Evolutionary conservation across 2,888 invertebrate genomes (phyloP).

Genomic region (Gari tellinella): DNA sequence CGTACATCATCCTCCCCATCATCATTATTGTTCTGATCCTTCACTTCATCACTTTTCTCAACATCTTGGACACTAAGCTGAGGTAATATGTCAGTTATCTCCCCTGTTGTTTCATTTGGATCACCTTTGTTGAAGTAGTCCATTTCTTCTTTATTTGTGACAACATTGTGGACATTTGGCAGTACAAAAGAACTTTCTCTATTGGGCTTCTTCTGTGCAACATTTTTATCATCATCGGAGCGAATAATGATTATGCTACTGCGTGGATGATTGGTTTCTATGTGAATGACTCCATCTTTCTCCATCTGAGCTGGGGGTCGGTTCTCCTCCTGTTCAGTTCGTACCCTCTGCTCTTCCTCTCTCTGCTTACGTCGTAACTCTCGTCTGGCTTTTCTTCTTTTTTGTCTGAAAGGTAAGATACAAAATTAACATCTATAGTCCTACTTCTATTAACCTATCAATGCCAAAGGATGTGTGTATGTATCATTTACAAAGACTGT

Average conservation of each 20-base stretch:
- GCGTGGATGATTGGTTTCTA: constrained; percentile 60
- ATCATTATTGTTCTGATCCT: constrained; percentile 2
- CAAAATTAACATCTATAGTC: too few species aligned
- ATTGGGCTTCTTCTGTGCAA: constrained; percentile 40
- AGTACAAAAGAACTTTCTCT: constrained; percentile 46
- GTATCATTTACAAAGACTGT: too few species aligned
- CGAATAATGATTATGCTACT: constrained; percentile 68
- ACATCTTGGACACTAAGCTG: constrained; percentile 4
- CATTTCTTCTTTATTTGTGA: constrained; percentile 25
- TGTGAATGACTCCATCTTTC: constrained; percentile 53
- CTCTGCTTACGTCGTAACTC: constrained; percentile 40
- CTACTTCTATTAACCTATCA: too few species aligned
- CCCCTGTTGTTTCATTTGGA: too few species aligned
- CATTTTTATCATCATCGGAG: constrained; percentile 61
- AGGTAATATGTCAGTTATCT: too few species aligned
- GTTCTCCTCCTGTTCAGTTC: constrained; percentile 36
- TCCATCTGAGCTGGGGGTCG: constrained; percentile 32
- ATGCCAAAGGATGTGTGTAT: too few species aligned
- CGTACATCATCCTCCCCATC: neutral
- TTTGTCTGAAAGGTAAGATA: constrained; percentile 19
- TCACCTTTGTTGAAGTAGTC: constrained; percentile 22
- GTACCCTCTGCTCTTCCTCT: constrained; percentile 38
- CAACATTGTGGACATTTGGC: constrained; percentile 33
- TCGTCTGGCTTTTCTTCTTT: constrained; percentile 40
- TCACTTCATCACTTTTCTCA: constrained; percentile 23